These are phyloP conservation scores for Colletes latitarsis DNA, from an alignment of 1,140 invertebrate genomes.

Conservation along the genomic window DNA sequence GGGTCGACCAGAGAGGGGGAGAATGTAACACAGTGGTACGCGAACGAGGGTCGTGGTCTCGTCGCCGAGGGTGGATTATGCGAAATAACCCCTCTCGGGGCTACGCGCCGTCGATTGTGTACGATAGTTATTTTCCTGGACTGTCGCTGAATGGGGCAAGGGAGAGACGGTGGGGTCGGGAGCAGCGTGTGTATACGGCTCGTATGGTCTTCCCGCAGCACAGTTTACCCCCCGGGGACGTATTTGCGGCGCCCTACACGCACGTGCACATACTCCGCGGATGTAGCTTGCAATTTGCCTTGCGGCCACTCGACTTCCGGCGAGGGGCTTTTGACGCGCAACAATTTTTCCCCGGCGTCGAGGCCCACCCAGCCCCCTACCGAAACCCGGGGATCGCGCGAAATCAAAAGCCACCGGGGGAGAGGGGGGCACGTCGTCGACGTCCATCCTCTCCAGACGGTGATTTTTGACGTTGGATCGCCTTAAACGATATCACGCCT, in stretches of 20 bases:
- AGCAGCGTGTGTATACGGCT: constrained; percentile 29
- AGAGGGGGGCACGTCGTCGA: neutral
- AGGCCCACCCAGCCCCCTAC: no score
- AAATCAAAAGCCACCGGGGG: neutral
- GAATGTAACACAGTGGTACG: constrained; percentile 22
- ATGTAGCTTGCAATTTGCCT: constrained; percentile 57
- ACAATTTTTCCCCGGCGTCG: constrained; percentile 32
- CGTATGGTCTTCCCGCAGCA: constrained; percentile 31
- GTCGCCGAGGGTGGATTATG: constrained; percentile 65
- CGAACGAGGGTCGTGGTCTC: constrained; percentile 49
- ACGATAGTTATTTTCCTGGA: constrained; percentile 63
- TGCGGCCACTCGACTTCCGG: constrained; percentile 54
- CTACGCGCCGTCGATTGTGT: constrained; percentile 63
- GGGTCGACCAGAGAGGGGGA: constrained; percentile 36
- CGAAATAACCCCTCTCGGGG: constrained; percentile 66
- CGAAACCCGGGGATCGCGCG: neutral
- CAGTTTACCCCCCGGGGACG: constrained; percentile 49
- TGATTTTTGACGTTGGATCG: no score
- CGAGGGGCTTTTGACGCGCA: constrained; percentile 50
- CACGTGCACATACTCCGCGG: constrained; percentile 45
- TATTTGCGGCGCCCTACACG: constrained; percentile 46
- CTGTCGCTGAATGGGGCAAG: constrained; percentile 38
- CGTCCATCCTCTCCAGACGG: neutral
- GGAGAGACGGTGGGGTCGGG: neutral
- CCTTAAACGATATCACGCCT: no score